Percentiles rank a stretch among this genome's conserved stretches.
These are phyloP conservation scores for Otolemur garnettii DNA, from an alignment of 2,113 vertebrate genomes.

Conservation along the genomic window DNA sequence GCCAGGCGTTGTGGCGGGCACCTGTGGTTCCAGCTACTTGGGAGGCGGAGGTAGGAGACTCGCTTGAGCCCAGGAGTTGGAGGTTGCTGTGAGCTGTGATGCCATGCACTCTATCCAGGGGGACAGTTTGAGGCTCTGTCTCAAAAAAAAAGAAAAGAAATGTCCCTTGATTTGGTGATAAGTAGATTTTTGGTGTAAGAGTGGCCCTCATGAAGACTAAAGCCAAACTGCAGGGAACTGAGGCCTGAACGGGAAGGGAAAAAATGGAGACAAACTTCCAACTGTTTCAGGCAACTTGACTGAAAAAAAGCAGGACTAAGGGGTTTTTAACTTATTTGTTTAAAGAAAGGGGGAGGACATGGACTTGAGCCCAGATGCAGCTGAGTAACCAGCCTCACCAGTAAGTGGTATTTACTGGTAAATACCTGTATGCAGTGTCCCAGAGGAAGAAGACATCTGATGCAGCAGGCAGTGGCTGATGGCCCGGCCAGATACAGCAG, in stretches of 20 bases:
- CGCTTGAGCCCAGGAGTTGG: too few species aligned
- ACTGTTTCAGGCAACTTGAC: neutral
- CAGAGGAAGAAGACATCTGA: neutral
- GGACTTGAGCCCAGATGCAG: neutral
- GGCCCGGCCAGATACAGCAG: rapidly evolving
- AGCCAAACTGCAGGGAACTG: neutral
- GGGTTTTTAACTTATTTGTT: neutral
- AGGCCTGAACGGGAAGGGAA: neutral
- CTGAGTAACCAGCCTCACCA: neutral
- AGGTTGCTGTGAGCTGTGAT: too few species aligned
- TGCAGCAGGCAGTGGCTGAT: neutral
- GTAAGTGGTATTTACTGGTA: too few species aligned
- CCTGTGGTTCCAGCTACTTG: too few species aligned
- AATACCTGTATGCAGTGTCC: neutral
- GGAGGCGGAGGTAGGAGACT: too few species aligned
- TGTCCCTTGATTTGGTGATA: neutral
- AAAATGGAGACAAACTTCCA: neutral
- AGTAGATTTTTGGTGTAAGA: neutral
- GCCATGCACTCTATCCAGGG: too few species aligned
- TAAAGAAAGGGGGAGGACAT: neutral
- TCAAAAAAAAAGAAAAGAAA: neutral
- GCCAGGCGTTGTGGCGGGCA: too few species aligned
- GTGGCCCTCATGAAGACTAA: neutral
- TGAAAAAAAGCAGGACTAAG: neutral
- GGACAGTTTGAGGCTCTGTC: too few species aligned